Base-by-base conservation (phyloP, 2,797 vertebrate species). In the Danio tinwini region DNA sequence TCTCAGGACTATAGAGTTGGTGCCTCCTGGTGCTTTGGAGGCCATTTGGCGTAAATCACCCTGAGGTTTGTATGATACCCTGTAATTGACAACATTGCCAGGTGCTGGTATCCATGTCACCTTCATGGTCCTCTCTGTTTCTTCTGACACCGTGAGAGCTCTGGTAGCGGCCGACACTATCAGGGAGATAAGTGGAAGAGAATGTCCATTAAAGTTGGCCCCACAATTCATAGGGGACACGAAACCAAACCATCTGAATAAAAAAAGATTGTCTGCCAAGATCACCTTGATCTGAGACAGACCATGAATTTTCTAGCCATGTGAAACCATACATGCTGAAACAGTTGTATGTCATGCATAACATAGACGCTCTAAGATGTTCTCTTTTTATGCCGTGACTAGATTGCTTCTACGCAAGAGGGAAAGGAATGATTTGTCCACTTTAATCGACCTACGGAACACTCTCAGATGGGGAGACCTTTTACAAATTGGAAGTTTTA, bases 91-190 rank as follows among this genome's bases (percentile, higher is more conserved):
- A 4, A 99, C 96, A 62, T 93, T 97, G 75, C 98, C 97, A 0
- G 98, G 98, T 0, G 98, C 96, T 0, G 95, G 93, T 76, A 95
- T 90, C 98, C 98, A 99, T 0, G 88, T 91, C 74, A 98, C 96
- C 88, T 95, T 95, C 96, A 99, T 96, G 74, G 90, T 93, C 80
- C 90, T 96, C 89, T 98, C 97, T 0, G 96, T 98, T 91, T 99
- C 97, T 12, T 98, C 95, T 6, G 96, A 95, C 39, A 99, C 96
- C 14, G 56, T 94, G 82, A 99, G 91, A 14, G 47, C 87, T 91
- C 91, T 96, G 76, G 92, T 92, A 81, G 91, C 90, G 44, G 92
- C 93, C 8, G 97, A 97, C 82, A 97, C 98, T 99, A 90, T 50
- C 12, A 53, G 53, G 29, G 12, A 68, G 81, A 80, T 63, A 39